A percentile compares a stretch with the other conserved stretches of the same genome.
Conservation (phyloP, 2,113 vertebrate species). For the Epinephelus cyanopodus region DNA sequence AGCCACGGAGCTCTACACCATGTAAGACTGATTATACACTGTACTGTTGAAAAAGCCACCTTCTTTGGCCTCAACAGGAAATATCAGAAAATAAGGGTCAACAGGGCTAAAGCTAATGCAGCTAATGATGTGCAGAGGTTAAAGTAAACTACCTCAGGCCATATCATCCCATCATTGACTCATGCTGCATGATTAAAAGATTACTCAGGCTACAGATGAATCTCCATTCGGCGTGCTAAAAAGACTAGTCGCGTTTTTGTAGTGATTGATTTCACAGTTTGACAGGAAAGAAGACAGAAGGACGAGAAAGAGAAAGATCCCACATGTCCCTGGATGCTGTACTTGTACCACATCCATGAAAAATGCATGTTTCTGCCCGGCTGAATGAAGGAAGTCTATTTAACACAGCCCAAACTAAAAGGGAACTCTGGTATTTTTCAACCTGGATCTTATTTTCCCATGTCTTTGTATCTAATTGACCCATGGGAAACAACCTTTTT, state of each 20-base stretch:
- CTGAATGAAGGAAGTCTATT: not conserved
- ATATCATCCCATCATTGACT: constrained; percentile 21
- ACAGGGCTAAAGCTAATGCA: constrained; percentile 10
- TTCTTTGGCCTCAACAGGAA: constrained; percentile 9
- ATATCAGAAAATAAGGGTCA: constrained; percentile 27
- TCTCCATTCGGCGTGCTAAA: not conserved
- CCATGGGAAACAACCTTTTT: no score
- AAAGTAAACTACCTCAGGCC: constrained; percentile 30
- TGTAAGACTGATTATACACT: not conserved
- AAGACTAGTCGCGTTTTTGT: not conserved
- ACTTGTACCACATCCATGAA: not conserved
- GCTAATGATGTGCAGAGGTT: constrained; percentile 31
- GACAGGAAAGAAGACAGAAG: not conserved
- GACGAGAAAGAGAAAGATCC: not conserved
- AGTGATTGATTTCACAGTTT: not conserved
- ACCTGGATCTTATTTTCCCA: no score
- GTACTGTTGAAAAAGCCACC: constrained; percentile 4
- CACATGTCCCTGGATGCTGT: no score
- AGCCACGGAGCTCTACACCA: constrained; percentile 2
- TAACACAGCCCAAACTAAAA: not conserved
- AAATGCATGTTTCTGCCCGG: not conserved
- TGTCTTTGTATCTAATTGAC: no score
- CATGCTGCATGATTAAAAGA: constrained; percentile 29
- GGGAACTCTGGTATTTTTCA: no score
- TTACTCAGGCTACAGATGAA: not conserved